Percentiles rank a stretch among this genome's conserved stretches.
Evolutionary conservation across 2,888 invertebrate species (phyloP).

Genomic region (Tipula unca): DNA sequence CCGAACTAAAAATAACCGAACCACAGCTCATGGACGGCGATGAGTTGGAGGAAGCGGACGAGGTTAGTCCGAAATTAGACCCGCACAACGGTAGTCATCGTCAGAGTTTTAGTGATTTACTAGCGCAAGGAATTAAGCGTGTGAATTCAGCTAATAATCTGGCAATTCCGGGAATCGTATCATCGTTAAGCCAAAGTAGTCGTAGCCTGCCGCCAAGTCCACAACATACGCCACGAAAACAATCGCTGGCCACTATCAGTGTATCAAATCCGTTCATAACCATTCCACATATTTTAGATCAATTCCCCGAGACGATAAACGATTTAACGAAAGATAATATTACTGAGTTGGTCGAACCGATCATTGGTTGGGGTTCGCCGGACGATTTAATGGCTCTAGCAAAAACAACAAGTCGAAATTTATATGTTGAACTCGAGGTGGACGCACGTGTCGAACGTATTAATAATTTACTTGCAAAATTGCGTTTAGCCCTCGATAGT

Average conservation of each 20-base stretch:
- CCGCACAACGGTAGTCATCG: constrained; percentile 29
- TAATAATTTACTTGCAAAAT: constrained; percentile 70
- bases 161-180: constrained; percentile 52
- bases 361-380: constrained; percentile 43
- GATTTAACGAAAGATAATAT: constrained; percentile 36
- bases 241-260: constrained; percentile 46
- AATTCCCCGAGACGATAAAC: constrained; percentile 32
- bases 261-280: constrained; percentile 48
- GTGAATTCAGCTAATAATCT: constrained; percentile 61
- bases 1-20: constrained; percentile 46
- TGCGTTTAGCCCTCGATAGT: constrained; percentile 65
- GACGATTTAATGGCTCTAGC: constrained; percentile 83
- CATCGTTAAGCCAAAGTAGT: constrained; percentile 45
- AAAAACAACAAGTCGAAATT: constrained; percentile 74
- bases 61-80: constrained; percentile 14
- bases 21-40: constrained; percentile 31
- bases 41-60: constrained; percentile 29
- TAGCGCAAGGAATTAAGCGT: constrained; percentile 53
- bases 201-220: constrained; percentile 68
- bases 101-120: constrained; percentile 41
- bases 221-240: constrained; percentile 63
- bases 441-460: constrained; percentile 66
- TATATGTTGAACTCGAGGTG: constrained; percentile 63
- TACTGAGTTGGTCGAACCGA: constrained; percentile 34
- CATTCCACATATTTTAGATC: constrained; percentile 36